Percentiles rank a stretch among this genome's conserved stretches.
Evolutionary conservation across 2,113 vertebrate species (phyloP).

Genomic region (Pelmatolapia mariae): DNA sequence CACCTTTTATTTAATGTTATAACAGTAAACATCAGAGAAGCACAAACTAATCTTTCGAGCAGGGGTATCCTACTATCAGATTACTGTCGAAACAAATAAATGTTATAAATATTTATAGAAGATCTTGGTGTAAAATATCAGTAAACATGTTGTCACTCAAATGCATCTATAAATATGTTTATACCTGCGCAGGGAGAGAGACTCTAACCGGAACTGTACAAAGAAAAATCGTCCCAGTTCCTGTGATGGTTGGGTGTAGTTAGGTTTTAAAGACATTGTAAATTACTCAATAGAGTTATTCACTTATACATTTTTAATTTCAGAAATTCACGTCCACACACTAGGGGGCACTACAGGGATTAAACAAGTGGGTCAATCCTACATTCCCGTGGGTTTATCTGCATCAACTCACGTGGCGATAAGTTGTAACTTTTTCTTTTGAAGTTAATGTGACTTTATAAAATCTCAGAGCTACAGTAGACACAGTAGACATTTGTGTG

Average conservation of each 20-base stretch:
- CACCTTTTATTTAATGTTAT: not conserved
- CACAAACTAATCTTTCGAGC: not conserved
- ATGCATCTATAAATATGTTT: not conserved
- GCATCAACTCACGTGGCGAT: not conserved
- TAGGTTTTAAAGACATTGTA: not conserved
- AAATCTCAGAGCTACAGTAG: not conserved
- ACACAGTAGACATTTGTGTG: not conserved
- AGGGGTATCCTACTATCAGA: not conserved
- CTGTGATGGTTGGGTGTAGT: not conserved
- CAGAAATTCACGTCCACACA: not conserved
- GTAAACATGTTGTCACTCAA: not conserved
- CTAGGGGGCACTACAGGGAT: not conserved
- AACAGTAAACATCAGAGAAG: not conserved
- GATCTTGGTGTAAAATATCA: not conserved
- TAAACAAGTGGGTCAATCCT: not conserved
- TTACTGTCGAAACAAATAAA: not conserved
- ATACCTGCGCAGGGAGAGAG: not conserved
- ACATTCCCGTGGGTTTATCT: not conserved
- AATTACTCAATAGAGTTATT: not conserved
- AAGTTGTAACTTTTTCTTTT: not conserved
- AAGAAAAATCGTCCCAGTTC: not conserved
- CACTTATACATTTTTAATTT: not conserved
- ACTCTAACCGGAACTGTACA: not conserved
- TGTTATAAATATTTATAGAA: not conserved
- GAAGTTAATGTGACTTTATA: not conserved